Evolutionary conservation across 2,113 vertebrate genomes (phyloP).

Genomic region (Protobothrops flavoviridis): DNA sequence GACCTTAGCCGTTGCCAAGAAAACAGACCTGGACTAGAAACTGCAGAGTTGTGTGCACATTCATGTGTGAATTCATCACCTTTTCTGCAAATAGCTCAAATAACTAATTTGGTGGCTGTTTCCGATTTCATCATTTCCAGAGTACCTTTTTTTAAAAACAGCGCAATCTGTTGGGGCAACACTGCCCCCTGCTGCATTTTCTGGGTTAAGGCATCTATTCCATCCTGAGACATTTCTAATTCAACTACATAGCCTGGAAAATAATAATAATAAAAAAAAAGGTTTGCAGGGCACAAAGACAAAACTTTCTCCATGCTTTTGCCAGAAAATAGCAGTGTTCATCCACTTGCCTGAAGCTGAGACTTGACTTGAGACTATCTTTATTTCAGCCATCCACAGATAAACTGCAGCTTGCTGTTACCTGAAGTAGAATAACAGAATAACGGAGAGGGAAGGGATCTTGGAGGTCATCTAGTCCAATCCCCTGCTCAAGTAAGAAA

Average conservation of each 20-base stretch:
- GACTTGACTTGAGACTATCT: neutral
- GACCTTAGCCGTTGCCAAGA: neutral
- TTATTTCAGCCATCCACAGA: neutral
- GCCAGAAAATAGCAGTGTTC: neutral
- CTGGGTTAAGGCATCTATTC: neutral
- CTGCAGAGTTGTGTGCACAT: neutral
- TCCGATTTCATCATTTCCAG: neutral
- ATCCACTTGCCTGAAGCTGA: neutral
- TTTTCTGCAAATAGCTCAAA: neutral
- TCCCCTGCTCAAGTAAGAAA: too few relatives aligned
- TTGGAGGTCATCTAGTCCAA: neutral
- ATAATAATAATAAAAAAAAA: neutral
- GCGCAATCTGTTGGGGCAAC: neutral
- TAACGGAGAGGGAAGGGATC: neutral
- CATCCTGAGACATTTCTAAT: neutral
- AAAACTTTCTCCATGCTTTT: neutral
- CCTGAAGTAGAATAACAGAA: neutral
- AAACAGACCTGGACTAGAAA: neutral
- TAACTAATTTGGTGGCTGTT: neutral
- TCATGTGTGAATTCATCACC: neutral
- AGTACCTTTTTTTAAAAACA: neutral
- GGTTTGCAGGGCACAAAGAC: neutral
- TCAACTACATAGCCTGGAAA: neutral
- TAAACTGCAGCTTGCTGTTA: neutral
- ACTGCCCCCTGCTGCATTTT: neutral